Evolutionary conservation across 1,140 invertebrate species (phyloP).

Genomic region (Nixonia krombeini): DNA sequence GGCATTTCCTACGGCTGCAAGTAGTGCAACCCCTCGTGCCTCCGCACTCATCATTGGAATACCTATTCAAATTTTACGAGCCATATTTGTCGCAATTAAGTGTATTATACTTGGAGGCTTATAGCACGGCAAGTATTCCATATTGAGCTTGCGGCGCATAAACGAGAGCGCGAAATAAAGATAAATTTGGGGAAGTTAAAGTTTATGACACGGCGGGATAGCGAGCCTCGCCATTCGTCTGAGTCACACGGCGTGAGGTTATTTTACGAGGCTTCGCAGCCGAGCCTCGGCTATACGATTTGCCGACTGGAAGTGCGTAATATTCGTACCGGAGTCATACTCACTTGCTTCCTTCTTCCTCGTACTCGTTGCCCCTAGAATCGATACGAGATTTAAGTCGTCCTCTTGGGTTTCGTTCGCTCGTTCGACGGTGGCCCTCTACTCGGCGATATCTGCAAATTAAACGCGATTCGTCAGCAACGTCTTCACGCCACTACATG

Average conservation of each 20-base stretch:
- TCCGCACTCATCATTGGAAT: slow-evolving; percentile 52
- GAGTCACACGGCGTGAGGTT: slow-evolving; percentile 51
- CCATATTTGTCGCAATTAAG: slow-evolving; percentile 69
- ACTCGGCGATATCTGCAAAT: slow-evolving; percentile 46
- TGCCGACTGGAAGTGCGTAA: slow-evolving; percentile 48
- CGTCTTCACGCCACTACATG: neutral
- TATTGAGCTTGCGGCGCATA: slow-evolving; percentile 43
- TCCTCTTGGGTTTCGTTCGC: slow-evolving; percentile 23
- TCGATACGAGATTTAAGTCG: slow-evolving; percentile 35
- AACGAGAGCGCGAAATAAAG: slow-evolving; percentile 44
- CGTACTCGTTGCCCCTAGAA: slow-evolving; percentile 17
- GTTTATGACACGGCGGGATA: slow-evolving; percentile 34
- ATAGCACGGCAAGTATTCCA: slow-evolving; percentile 61
- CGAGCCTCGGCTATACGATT: slow-evolving; percentile 47
- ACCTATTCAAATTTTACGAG: slow-evolving; percentile 69
- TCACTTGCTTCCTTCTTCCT: slow-evolving; percentile 17
- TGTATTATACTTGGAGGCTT: slow-evolving; percentile 61
- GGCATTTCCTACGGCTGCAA: slow-evolving; percentile 1
- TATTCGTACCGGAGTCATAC: slow-evolving; percentile 44
- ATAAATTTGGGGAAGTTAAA: slow-evolving; percentile 50
- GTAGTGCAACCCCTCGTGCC: slow-evolving; percentile 9
- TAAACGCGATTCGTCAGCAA: neutral
- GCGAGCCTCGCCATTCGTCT: slow-evolving; percentile 48
- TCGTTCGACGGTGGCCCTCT: slow-evolving; percentile 32
- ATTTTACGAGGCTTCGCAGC: slow-evolving; percentile 52